Conservation (phyloP, 1,140 invertebrate species). For the Hestina assimilis region DNA sequence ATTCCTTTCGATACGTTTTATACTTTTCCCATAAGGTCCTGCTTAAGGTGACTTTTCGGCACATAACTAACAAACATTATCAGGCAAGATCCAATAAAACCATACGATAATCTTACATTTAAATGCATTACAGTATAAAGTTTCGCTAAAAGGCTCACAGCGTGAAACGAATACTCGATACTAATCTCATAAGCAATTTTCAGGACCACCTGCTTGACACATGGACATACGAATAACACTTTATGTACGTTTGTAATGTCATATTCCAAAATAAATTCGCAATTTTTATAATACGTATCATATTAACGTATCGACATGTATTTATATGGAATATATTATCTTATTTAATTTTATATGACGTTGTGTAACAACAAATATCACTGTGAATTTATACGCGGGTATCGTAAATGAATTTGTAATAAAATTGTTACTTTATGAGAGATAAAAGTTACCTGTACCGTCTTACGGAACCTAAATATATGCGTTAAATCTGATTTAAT, state of each 20-base stretch:
- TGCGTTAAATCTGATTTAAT: conserved; percentile 26
- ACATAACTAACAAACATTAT: conserved; percentile 43
- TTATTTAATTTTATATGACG: conserved; percentile 10
- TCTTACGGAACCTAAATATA: conserved; percentile 25
- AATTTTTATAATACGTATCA: conserved; percentile 62
- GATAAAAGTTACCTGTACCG: conserved; percentile 26
- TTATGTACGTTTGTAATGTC: conserved; percentile 53
- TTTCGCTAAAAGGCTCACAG: conserved; percentile 51
- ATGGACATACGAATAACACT: conserved; percentile 50
- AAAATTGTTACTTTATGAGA: conserved; percentile 28
- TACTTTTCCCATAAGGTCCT: neutral
- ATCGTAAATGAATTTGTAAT: conserved; percentile 27
- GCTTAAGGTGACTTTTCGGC: conserved; percentile 3
- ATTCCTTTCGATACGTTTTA: neutral
- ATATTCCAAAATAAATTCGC: conserved; percentile 56
- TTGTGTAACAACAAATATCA: conserved; percentile 16
- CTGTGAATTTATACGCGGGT: conserved; percentile 21
- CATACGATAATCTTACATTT: conserved; percentile 49
- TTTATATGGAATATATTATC: conserved; percentile 16
- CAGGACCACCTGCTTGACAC: conserved; percentile 61
- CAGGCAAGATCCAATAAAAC: conserved; percentile 37
- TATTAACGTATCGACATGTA: conserved; percentile 50
- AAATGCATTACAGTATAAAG: conserved; percentile 59
- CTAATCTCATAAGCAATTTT: conserved; percentile 44
- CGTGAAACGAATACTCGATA: conserved; percentile 53